Evolutionary conservation across 1,140 invertebrate species (phyloP).

Genomic region (Pygmarrhopalites habei): DNA sequence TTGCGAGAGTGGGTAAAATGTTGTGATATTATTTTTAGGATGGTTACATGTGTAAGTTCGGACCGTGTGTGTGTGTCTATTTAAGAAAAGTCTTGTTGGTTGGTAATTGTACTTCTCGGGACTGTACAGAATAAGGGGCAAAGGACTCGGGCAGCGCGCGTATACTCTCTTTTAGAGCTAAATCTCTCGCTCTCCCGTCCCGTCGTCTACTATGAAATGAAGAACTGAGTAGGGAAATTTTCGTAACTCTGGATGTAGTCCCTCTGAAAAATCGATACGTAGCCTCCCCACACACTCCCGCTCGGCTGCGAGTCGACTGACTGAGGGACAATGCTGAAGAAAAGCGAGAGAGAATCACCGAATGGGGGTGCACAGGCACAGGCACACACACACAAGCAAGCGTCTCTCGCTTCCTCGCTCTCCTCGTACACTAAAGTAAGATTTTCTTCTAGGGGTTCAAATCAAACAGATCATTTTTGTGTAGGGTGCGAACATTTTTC

Average conservation of each 20-base stretch:
- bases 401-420: slow-evolving; percentile 28
- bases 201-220: slow-evolving; percentile 21
- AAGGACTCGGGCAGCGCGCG: no score
- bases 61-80: no score
- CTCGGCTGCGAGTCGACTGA: slow-evolving; percentile 15
- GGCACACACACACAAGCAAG: no score
- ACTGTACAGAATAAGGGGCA: no score
- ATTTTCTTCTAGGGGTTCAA: slow-evolving; percentile 38
- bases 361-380: not conserved
- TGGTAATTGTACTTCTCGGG: no score
- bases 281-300: slow-evolving; percentile 26
- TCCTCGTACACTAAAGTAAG: slow-evolving; percentile 28
- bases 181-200: slow-evolving; percentile 3
- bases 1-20: no score
- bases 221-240: slow-evolving; percentile 27
- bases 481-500: slow-evolving; percentile 29
- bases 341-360: not conserved
- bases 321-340: slow-evolving; percentile 17
- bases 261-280: slow-evolving; percentile 31
- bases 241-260: slow-evolving; percentile 28
- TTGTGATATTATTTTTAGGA: no score
- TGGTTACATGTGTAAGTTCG: no score
- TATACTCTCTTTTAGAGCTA: no score
- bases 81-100: no score
- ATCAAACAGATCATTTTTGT: slow-evolving; percentile 34